Base-by-base conservation (phyloP, 2,888 invertebrate genomes). In the Philopedon plagiatum region DNA sequence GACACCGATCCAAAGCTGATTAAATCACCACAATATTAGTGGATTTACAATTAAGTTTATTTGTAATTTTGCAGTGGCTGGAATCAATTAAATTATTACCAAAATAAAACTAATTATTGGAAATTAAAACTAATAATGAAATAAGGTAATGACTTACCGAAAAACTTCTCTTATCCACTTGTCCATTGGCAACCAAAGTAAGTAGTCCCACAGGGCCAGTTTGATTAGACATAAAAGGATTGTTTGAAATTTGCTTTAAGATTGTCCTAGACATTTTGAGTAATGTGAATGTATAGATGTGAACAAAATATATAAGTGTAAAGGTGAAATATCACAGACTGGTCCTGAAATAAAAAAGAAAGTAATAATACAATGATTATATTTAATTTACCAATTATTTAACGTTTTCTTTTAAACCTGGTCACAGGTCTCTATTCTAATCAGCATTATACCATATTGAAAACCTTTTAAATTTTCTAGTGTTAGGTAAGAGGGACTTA, bases 181-280 rank as follows among this genome's bases (percentile, higher is more conserved):
- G 62, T n/a, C 60, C 61, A 62, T 46, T 64, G 11, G 44, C 39
- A 1, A 71, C 37, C 3, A 75, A 19, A 3, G 72, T 69, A 26
- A 75, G 54, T 5, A 75, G 26, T 37, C 72, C 64, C 23, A 68
- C 26, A 19, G 61, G 26, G 1, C 75, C 72, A 41, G 13, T 13
- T 46, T 60, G 71, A 21, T 39, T 49, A 11, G 46, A 29, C 29
- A 63, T 64, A 9, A 74, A 13, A 8, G 49, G 51, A 11, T 64
- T 60, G n/a, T 73, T 56, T 19, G 68, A 46, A 34, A 75, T 41
- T 56, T 72, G 69, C 54, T 68, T 75, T 19, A 75, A 46, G 5
- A 75, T 57, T 58, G 68, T 68, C 34, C 66, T 72, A 41, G 75
- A 75, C 75, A 75, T 75, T 34, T 68, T 72, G 56, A 11, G 18